Base-by-base conservation (phyloP, 2,797 vertebrate genomes). In the Esox masquinongy region DNA sequence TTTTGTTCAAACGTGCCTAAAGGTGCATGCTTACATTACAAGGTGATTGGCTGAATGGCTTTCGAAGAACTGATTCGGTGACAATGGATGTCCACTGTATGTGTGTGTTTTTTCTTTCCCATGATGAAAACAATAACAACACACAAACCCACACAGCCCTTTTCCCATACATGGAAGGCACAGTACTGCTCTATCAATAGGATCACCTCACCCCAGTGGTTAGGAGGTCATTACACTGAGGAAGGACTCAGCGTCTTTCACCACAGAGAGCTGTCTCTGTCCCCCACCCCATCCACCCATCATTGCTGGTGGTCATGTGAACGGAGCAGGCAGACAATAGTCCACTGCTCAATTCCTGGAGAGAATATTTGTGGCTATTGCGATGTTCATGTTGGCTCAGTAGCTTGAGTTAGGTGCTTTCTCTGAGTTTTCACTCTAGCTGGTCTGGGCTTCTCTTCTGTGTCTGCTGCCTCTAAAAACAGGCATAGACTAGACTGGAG, bases 341-440 rank as follows among this genome's bases (percentile, higher is more conserved):
- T n/a, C n/a, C n/a, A 31, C 29, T 31, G 29, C 29, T 31, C 29
- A 31, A 15, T 43, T 50, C 47, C 49, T 43, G 5, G 24, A 49
- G 43, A 6, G 43, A 50, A 70, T 64, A 78, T 56, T 72, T 70
- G 53, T 61, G 72, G 67, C 56, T 47, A 74, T 9, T 36, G 1
- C 31, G 1, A 43, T 53, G 17, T 26, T 70, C 68, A 70, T 49
- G 68, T 6, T 34, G 43, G 43, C 66, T 53, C 50, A 47, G 49
- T 49, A n/a, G 2, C 39, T 17, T 34, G 34, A 72, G 49, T 74
- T 61, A 71, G 22, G 50, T 50, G 34, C 72, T 72, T 49, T 77
- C 72, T 47, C 43, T 36, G 34, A 51, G 68, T 74, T 29, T 56
- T 73, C 61, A 71, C 59, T 63, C 61, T 29, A 49, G 76, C 39